Evolutionary conservation across 64 coral and sea anemone genomes (phyloP).

Genomic region (Pocillopora damicornis): DNA sequence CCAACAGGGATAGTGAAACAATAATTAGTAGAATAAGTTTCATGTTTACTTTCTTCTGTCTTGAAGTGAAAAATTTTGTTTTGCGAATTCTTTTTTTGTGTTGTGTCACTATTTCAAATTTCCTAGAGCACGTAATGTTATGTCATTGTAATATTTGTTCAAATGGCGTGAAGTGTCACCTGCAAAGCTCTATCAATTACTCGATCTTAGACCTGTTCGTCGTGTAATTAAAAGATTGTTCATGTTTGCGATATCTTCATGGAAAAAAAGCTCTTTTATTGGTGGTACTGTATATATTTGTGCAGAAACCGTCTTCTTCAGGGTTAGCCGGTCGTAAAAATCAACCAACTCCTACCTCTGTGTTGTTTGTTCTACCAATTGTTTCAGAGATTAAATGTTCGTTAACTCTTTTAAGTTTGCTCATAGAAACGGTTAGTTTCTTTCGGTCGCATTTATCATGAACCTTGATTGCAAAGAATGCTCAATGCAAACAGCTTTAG

Average conservation of each 20-base stretch:
- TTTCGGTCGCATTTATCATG: too few relatives aligned
- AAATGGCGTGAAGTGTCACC: conserved; percentile 21
- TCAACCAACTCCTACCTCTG: too few relatives aligned
- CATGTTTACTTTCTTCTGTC: conserved; percentile 16
- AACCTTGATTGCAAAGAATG: too few relatives aligned
- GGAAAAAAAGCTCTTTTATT: neutral
- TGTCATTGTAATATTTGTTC: conserved; percentile 17
- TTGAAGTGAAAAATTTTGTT: neutral
- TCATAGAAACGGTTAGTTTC: too few relatives aligned
- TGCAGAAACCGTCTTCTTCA: too few relatives aligned
- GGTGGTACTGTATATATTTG: neutral
- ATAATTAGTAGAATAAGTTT: neutral
- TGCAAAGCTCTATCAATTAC: neutral
- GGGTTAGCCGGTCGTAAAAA: too few relatives aligned
- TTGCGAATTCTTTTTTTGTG: neutral
- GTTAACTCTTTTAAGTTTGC: too few relatives aligned
- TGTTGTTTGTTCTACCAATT: too few relatives aligned
- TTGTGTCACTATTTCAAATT: neutral
- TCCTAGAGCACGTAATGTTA: conserved; percentile 23
- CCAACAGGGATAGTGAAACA: neutral
- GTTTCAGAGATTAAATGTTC: too few relatives aligned
- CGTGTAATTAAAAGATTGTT: neutral
- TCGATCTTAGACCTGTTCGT: neutral
- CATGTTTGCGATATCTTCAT: neutral
- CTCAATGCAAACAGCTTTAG: too few relatives aligned